phyloP scores from a whole-genome alignment of 2,888 invertebrate species.

The Tenthredo distinguenda region DNA sequence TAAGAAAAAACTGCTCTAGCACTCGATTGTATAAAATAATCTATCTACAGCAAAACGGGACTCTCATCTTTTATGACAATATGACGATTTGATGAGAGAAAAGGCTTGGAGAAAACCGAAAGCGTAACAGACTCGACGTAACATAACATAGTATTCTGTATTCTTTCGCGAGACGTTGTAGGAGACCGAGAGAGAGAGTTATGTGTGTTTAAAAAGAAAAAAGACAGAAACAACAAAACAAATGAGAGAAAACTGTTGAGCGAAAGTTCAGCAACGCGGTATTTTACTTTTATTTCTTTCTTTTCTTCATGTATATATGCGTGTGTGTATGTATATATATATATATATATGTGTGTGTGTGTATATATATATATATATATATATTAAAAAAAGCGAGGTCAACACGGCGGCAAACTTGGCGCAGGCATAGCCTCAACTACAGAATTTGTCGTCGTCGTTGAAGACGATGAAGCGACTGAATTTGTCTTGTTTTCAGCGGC shows the following conservation, averaged over 20 bases:
- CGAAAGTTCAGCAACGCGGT: neutral
- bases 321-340: neutral
- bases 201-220: neutral
- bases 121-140: too few species aligned
- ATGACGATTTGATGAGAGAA: too few species aligned
- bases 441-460: constrained; percentile 59
- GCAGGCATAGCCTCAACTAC: constrained; percentile 55
- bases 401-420: constrained; percentile 73
- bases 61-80: neutral
- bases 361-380: neutral
- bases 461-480: constrained; percentile 66
- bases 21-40: neutral
- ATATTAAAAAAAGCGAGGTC: constrained; percentile 61
- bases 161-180: too few species aligned
- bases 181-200: neutral
- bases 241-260: constrained; percentile 54
- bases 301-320: neutral
- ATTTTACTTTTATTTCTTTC: neutral
- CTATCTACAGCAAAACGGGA: neutral
- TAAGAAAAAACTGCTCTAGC: too few species aligned
- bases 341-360: neutral
- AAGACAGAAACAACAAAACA: neutral
- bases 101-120: too few species aligned
- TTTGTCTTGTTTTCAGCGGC: constrained; percentile 68
- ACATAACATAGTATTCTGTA: too few species aligned